Evolutionary conservation across 2,113 vertebrate species (phyloP).

Genomic region (Serilophus lunatus): DNA sequence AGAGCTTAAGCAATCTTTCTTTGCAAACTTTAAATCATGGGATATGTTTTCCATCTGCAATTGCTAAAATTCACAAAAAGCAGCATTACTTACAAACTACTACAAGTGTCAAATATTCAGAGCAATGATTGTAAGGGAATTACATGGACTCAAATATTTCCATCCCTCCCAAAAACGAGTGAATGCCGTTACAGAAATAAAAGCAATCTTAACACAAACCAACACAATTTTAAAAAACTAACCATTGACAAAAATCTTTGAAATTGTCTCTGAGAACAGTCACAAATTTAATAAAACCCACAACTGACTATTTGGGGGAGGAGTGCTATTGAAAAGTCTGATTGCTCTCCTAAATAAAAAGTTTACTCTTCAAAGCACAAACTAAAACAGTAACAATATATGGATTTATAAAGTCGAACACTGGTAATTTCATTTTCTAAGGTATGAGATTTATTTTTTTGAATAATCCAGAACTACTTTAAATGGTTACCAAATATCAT

Average conservation of each 20-base stretch:
- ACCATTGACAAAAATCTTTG: too few relatives aligned
- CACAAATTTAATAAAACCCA: not conserved
- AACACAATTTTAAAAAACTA: not conserved
- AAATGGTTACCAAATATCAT: not conserved
- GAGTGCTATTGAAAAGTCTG: not conserved
- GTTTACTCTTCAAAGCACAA: not conserved
- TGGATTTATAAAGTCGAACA: not conserved
- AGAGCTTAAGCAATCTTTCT: not conserved
- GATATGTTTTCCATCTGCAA: not conserved
- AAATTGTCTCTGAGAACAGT: not conserved
- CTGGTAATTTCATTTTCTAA: not conserved
- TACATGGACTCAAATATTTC: not conserved
- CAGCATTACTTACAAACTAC: not conserved
- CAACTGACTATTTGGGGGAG: not conserved
- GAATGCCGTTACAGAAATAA: not conserved
- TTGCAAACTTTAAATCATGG: not conserved
- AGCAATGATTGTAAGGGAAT: not conserved
- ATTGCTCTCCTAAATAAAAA: not conserved
- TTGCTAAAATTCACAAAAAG: not conserved
- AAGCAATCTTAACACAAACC: not conserved
- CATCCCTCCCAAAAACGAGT: not conserved
- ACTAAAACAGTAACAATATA: not conserved
- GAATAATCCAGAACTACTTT: not conserved
- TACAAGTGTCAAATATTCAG: not conserved
- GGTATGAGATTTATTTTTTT: not conserved